Evolutionary conservation across 2,888 invertebrate genomes (phyloP), one percentile per base, ranked within the genome.

Genomic region (Pheosia tremula): DNA sequence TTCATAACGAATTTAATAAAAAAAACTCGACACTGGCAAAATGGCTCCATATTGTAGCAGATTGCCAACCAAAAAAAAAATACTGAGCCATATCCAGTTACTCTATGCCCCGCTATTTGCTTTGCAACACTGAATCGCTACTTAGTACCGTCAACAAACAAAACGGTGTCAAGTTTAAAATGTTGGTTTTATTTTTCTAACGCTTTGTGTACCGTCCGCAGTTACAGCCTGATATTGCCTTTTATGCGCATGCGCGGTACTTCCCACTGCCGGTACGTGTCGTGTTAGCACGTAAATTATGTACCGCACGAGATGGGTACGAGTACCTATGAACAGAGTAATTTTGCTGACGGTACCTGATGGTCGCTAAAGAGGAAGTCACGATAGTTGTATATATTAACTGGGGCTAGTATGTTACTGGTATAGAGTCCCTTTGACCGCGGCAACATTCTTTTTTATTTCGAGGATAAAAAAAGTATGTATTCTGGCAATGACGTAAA

Each of bases 321-420:
- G 2, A 24, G 24, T 24, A 24, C 24, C 24, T 24, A 2, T 24
- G 24, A 24, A 24, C 24, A 24, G 24, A 24, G 24, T 24, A 24
- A 24, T 24, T 24, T 24, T 76, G 72, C 67, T 62, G 63, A 65
- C 62, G 47, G 65, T 72, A 77, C 74, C 38, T 59, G 60, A n/a
- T 68, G 65, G 64, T 57, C 68, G 80, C 78, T 85, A 84, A 85
- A 80, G 67, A 82, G 85, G 85, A 86, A 81, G 83, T 84, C 80
- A 78, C 78, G 82, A 61, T 59, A 60, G 57, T 58, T 59, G 67
- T 72, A 76, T 59, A 67, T 72, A 76, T 78, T 67, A 70, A 57
- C 74, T 57, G 57, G 8, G 59, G 50, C 60, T 66, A 68, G 62
- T 69, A 64, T 56, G 55, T 55, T 36, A 9, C 39, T 53, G 13